These are phyloP conservation scores for Sinohyriopsis cumingii DNA, from an alignment of 2,888 invertebrate genomes.

Conservation along the genomic window DNA sequence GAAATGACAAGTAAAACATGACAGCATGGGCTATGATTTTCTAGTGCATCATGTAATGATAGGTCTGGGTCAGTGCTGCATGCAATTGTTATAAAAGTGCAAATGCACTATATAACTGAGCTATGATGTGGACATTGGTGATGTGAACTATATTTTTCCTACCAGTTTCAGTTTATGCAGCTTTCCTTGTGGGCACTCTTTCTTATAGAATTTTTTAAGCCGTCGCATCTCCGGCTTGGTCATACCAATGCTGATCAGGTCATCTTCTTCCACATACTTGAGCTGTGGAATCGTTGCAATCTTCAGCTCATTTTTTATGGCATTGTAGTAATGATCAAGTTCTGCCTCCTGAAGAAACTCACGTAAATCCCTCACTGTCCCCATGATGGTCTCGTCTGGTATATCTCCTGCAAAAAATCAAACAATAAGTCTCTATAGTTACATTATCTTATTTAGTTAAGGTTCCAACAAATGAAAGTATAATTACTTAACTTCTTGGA, in stretches of 20 bases:
- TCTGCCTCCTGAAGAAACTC: slow-evolving; percentile 96
- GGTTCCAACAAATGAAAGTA: no score
- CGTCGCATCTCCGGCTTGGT: slow-evolving; percentile 95
- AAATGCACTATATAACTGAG: no score
- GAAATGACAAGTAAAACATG: no score
- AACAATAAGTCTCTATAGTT: no score
- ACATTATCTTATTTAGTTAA: no score
- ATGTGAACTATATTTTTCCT: not conserved
- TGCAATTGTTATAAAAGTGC: no score
- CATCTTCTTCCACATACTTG: slow-evolving; percentile 95
- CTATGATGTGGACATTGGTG: no score
- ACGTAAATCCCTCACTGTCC: slow-evolving; percentile 70
- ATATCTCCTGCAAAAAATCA: slow-evolving; percentile 2
- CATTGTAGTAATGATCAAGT: slow-evolving; percentile 89
- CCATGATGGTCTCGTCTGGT: slow-evolving; percentile 39
- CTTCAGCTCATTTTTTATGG: slow-evolving; percentile 87
- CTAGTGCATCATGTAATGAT: no score
- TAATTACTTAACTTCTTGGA: no score
- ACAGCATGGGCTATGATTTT: no score
- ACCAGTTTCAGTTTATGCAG: slow-evolving; percentile 91
- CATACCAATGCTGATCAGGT: slow-evolving; percentile 91
- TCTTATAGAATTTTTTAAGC: slow-evolving; percentile 93
- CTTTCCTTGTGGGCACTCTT: slow-evolving; percentile 94
- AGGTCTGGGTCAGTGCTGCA: no score
- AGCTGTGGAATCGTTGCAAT: slow-evolving; percentile 74